These are phyloP conservation scores for Grallaria varia DNA, from an alignment of 2,113 vertebrate genomes.

Conservation along the genomic window DNA sequence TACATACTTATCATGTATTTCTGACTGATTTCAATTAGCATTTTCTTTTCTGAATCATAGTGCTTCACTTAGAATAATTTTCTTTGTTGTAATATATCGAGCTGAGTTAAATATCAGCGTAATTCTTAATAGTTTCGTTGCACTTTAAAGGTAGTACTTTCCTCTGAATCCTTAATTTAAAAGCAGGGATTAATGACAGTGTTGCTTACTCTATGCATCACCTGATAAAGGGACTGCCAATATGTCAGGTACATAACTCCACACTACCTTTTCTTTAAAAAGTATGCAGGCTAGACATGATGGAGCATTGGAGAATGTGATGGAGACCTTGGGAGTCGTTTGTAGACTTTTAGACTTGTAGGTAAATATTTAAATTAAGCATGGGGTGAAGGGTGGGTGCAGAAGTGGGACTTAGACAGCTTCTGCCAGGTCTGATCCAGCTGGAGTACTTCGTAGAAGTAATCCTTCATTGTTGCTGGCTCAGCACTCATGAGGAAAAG, in stretches of 20 bases:
- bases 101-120: neutral
- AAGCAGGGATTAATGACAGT: neutral
- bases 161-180: neutral
- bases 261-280: neutral
- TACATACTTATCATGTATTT: neutral
- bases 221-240: neutral
- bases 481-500: neutral
- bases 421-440: neutral
- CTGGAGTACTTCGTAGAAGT: neutral
- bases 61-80: neutral
- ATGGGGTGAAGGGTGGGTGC: neutral
- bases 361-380: neutral
- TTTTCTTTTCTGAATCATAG: neutral
- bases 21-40: neutral
- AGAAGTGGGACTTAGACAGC: neutral
- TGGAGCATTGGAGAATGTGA: neutral
- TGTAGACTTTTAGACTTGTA: neutral
- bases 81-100: neutral
- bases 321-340: neutral
- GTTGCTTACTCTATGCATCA: neutral
- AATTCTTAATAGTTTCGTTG: neutral
- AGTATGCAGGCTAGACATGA: neutral
- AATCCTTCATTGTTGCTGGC: neutral
- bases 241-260: neutral
- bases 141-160: neutral